A percentile compares a stretch with the other conserved stretches of the same genome.
phyloP scores from a whole-genome alignment of 2,888 invertebrate species.

The Caenorhabditis macrosperma region DNA sequence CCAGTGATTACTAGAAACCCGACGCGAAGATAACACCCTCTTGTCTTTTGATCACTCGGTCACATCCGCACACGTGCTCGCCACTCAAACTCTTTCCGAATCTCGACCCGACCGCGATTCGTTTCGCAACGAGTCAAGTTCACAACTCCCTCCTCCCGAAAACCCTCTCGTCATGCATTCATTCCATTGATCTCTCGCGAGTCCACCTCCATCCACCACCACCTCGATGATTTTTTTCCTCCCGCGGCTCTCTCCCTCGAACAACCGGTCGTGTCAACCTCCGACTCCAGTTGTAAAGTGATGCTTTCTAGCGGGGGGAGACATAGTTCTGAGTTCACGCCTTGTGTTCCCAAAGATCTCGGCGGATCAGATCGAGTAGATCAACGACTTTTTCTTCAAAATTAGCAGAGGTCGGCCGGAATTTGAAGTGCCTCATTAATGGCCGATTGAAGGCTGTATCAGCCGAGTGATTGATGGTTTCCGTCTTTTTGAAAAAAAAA shows the following conservation, averaged over 20 bases:
- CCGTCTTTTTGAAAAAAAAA: no score
- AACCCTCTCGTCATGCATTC: not conserved
- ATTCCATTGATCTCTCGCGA: not conserved
- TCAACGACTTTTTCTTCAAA: not conserved
- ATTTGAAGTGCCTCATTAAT: no score
- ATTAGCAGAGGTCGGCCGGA: not conserved
- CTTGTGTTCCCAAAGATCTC: not conserved
- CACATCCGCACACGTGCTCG: not conserved
- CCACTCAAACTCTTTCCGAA: not conserved
- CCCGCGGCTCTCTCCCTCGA: no score
- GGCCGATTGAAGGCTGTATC: no score
- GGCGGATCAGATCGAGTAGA: not conserved
- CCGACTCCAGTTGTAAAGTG: constrained; percentile 1
- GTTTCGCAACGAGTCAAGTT: not conserved
- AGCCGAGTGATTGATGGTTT: no score
- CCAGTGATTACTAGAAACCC: not conserved
- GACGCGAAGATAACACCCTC: not conserved
- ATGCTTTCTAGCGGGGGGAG: not conserved
- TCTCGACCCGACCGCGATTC: not conserved
- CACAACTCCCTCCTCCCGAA: not conserved
- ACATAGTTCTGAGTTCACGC: not conserved
- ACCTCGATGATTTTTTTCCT: no score
- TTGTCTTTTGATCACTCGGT: not conserved
- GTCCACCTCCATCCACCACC: not conserved
- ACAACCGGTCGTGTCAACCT: constrained; percentile 1